Base-by-base conservation (phyloP, 2,113 vertebrate species). In the Otocyon megalotis region DNA sequence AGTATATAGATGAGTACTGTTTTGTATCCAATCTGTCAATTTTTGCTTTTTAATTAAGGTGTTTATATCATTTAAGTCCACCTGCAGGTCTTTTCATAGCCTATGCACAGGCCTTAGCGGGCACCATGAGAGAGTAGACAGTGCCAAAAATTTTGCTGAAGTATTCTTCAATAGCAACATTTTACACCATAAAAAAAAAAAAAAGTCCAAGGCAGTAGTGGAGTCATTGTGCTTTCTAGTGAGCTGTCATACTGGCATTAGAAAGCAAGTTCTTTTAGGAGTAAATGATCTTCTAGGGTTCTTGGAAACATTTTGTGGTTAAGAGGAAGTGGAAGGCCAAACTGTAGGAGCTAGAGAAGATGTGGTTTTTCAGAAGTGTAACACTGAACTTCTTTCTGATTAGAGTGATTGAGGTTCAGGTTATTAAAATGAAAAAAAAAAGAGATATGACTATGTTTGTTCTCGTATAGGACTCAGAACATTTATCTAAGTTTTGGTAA, bases 351-450 rank as follows among this genome's bases (percentile, higher is more conserved):
- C 37, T 60, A 15, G 7, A 67, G 19, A 67, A 3, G 50, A 87
- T 93, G 5, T 77, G 26, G 26, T 54, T 87, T 69, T 93, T 67
- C 56, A 63, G 58, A 77, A 93, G 72, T 79, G 20, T 67, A 17
- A 48, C 69, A 56, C 60, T 58, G 50, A 87, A 58, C n/a, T 93
- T 88, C 50, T 88, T 87, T 87, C 71, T 56, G 50, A 26, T 48
- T 92, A 58, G 35, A 71, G 53, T 58, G 50, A 79, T 67, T 87
- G 28, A 86, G 37, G 12, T 50, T 74, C 22, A 69, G 32, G 22
- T 62, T 93, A 67, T 67, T 93, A 76, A 93, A 67, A 50, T 67
- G 50, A 26, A 87, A 76, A 58, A 87, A 20, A 87, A 93, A 76
- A 87, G 30, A 65, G 26, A 19, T 50, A 77, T 67, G 8, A 37